These are phyloP conservation scores for Drosophila nigrodunni DNA, from an alignment of 1,140 invertebrate species.

Conservation along the genomic window DNA sequence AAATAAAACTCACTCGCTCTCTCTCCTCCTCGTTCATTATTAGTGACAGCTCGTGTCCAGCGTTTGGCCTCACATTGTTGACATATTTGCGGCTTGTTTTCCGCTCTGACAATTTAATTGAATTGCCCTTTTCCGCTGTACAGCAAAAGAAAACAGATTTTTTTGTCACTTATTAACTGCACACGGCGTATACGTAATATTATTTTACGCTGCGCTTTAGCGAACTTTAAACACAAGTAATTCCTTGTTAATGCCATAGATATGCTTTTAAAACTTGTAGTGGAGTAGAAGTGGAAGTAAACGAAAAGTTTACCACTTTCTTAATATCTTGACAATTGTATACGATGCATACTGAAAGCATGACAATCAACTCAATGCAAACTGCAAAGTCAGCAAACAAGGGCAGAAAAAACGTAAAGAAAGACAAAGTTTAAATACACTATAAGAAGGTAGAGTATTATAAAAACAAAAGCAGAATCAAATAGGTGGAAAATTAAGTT, in stretches of 20 bases:
- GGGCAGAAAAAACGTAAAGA: conserved; percentile 1
- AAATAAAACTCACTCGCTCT: conserved; percentile 38
- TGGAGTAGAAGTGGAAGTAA: too few species aligned
- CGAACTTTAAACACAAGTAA: conserved; percentile 3
- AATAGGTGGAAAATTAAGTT: too few species aligned
- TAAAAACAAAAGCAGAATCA: too few species aligned
- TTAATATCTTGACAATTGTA: conserved; percentile 45
- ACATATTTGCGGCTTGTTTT: conserved; percentile 48
- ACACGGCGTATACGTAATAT: conserved; percentile 22
- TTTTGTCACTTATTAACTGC: conserved; percentile 7
- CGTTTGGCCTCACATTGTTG: conserved; percentile 52
- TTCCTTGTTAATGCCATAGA: neutral
- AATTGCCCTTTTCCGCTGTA: conserved; percentile 42
- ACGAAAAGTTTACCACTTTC: conserved; percentile 16
- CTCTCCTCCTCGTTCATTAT: neutral
- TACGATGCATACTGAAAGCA: conserved; percentile 3
- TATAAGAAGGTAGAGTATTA: neutral
- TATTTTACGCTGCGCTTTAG: neutral
- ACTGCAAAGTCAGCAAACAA: conserved; percentile 34
- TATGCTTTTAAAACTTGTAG: neutral
- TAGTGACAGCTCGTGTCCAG: conserved; percentile 51
- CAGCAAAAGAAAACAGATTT: conserved; percentile 9
- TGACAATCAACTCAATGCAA: conserved; percentile 28
- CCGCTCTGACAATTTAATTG: conserved; percentile 60
- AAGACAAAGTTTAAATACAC: conserved; percentile 7